Conservation (phyloP, 2,113 vertebrate genomes). For the Erpornis zantholeuca region DNA sequence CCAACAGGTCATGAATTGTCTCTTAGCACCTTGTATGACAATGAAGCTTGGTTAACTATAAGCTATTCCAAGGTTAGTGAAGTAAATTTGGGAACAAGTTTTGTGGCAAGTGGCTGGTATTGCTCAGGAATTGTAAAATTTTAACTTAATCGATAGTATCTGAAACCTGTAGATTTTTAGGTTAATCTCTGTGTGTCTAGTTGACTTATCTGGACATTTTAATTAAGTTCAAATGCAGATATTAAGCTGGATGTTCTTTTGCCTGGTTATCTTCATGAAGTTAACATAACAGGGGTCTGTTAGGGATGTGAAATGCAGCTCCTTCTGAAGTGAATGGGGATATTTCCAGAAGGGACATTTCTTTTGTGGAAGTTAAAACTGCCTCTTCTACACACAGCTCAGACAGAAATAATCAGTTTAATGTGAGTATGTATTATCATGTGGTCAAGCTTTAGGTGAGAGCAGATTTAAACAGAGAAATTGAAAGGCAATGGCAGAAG, state of each 20-base stretch:
- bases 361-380: conserved; percentile 46
- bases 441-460: conserved; percentile 63
- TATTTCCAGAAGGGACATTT: conserved; percentile 46
- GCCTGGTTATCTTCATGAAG: neutral
- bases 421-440: conserved; percentile 36
- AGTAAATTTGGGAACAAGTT: neutral
- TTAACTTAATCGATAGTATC: neutral
- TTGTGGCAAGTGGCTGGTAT: neutral
- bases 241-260: neutral
- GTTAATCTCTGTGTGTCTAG: neutral
- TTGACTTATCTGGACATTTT: neutral
- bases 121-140: neutral
- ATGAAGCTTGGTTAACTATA: neutral
- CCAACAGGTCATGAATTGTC: neutral
- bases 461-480: conserved; percentile 71
- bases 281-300: neutral
- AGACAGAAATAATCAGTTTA: conserved; percentile 74
- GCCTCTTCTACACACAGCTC: conserved; percentile 32
- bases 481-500: conserved; percentile 58
- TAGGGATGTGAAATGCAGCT: conserved; percentile 25
- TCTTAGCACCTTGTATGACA: neutral
- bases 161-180: neutral
- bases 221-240: neutral
- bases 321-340: conserved; percentile 15
- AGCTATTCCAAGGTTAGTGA: neutral